Percentiles rank a stretch among this genome's conserved stretches.
These are phyloP conservation scores for Danionella dracula DNA, from an alignment of 2,797 vertebrate species.

Conservation along the genomic window DNA sequence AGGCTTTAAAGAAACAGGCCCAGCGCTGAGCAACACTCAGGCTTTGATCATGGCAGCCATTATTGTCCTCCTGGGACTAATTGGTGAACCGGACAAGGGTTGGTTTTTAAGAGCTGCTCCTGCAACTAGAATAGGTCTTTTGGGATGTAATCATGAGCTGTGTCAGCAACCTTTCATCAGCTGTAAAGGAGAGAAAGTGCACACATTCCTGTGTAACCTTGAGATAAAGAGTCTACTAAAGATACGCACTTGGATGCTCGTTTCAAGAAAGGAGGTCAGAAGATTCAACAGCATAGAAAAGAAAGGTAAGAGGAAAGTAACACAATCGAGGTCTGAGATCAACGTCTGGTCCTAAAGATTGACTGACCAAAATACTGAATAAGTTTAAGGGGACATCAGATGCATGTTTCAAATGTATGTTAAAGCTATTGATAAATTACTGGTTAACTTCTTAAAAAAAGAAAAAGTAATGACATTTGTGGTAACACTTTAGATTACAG, in stretches of 20 bases:
- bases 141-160: constrained; percentile 33
- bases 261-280: background rate
- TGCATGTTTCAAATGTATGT: no score
- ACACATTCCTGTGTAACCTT: constrained; percentile 4
- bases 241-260: background rate
- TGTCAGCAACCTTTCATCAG: constrained; percentile 21
- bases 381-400: no score
- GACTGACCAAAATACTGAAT: no score
- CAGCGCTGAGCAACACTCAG: background rate
- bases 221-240: background rate
- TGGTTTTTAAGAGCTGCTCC: constrained; percentile 25
- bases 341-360: no score
- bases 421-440: no score
- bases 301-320: no score
- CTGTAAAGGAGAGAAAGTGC: background rate
- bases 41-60: constrained; percentile 35
- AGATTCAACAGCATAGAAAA: background rate
- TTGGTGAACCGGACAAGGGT: constrained; percentile 14
- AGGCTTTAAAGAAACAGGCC: constrained; percentile 26
- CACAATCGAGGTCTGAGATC: no score
- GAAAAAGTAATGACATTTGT: no score
- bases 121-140: constrained; percentile 26
- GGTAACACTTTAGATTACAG: no score
- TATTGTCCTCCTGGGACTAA: constrained; percentile 24
- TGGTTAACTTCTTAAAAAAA: no score